These are phyloP conservation scores for Eilema depressum DNA, from an alignment of 2,888 invertebrate species.

Conservation along the genomic window DNA sequence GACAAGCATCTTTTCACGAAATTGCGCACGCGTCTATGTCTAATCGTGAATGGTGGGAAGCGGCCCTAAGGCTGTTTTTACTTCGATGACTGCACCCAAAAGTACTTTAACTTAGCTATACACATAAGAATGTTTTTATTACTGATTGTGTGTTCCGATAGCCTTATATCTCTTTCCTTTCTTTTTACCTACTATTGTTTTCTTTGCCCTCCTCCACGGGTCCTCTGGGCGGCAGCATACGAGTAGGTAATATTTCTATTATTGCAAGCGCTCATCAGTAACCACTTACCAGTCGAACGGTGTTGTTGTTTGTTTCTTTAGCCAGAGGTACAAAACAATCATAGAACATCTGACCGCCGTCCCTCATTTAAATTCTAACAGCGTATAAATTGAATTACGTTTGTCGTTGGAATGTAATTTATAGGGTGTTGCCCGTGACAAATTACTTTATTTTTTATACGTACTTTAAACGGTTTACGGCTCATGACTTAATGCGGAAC, in stretches of 20 bases:
- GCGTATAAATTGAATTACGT: slow-evolving; percentile 16
- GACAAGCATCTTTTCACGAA: too few relatives aligned
- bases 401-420: slow-evolving; percentile 4
- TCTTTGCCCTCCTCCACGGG: background rate
- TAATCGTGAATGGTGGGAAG: too few relatives aligned
- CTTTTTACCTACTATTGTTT: background rate
- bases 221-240: background rate
- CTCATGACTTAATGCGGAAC: background rate
- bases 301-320: background rate
- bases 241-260: background rate
- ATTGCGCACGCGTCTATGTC: too few relatives aligned
- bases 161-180: background rate
- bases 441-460: slow-evolving; percentile 13
- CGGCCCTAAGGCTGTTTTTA: too few relatives aligned
- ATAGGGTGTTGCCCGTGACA: slow-evolving; percentile 16
- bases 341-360: background rate
- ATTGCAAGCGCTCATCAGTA: background rate
- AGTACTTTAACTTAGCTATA: too few relatives aligned
- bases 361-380: slow-evolving; percentile 10
- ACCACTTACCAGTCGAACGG: background rate
- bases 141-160: background rate
- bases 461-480: background rate
- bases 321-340: background rate
- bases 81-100: too few relatives aligned
- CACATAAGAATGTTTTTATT: background rate